Evolutionary conservation across 2,113 vertebrate genomes (phyloP), one percentile per base, ranked within the genome.

Genomic region (Onychostoma macrolepis): DNA sequence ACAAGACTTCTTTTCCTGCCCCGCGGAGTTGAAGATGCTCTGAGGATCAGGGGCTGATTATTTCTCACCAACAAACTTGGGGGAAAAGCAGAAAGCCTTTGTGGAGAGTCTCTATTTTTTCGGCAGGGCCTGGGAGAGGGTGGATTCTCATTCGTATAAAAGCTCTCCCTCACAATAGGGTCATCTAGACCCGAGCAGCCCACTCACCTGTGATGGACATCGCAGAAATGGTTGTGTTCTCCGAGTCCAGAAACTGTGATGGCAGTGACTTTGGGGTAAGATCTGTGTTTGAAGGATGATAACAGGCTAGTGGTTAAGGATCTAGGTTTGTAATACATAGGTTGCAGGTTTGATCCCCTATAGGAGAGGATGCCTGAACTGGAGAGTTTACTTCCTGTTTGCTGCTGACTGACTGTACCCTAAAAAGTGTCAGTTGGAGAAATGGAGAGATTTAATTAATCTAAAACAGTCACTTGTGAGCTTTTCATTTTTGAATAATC

Each of bases 11-110:
- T 74, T 79, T 50, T 53, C 24, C 65, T 85, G 82, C 82, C 65
- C 77, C 21, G 36, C 13, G n/a, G 77, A 78, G 83, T 83, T 85
- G 67, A 61, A 36, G 53, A 41, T 71, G 24, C 41, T 63, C 77
- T 80, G 63, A 86, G 53, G 82, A 87, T 87, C 79, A 63, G 63
- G 63, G 83, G 10, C 56, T 53, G 82, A 89, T 89, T 87, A 84
- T 86, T 89, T 87, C 30, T 80, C 61, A 69, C 84, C 69, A 56
- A 77, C 79, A 48, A 43, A 67, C 77, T 80, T 33, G 41, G 72
- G 56, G 85, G 50, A 84, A 81, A 82, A 79, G 28, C 77, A 87
- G 81, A 86, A 53, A 89, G 85, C 48, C 76, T 87, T 87, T 87
- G 85, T 87, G 50, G 56, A 76, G n/a, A 26, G 33, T 56, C 38